Base-by-base conservation (phyloP, 2,113 vertebrate genomes). In the Orthonyx spaldingii region DNA sequence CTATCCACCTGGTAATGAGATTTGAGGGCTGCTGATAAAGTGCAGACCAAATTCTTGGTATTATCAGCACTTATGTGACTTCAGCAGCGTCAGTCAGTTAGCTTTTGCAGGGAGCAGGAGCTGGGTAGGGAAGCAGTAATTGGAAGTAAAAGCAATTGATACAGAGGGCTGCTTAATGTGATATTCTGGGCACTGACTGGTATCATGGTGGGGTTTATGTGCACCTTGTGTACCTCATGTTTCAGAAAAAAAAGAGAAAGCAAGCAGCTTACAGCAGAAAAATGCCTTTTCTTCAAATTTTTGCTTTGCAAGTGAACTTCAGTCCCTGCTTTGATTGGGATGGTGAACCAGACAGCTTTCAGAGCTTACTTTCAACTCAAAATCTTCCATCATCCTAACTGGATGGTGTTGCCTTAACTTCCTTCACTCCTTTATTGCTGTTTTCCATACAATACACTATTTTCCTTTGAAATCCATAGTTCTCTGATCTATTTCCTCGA, bases 1-100 rank as follows among this genome's bases (percentile, higher is more conserved):
- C 94, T 94, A 46, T 85, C 94, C 72, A 95, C 90, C 94, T 95
- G 64, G 92, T 96, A 96, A 96, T 93, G 92, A 96, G 90, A 85
- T 95, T 94, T 92, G 92, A 96, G 69, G 88, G 64, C 68, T 93
- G 68, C 83, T 94, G 94, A 94, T 92, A 88, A 94, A 96, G 79
- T 70, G 60, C 92, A 95, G 79, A 84, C 92, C 82, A 92, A 93
- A 92, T 93, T 93, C 85, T 84, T 93, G 69, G 94, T 90, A 78
- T 93, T 96, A 96, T 75, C 90, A 96, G 78, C 68, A 88, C 76
- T 93, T 93, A 83, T 18, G 68, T 88, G 93, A 90, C 87, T 91
- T 89, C 71, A 83, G 71, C 63, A 83, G 89, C 2, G 0, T 83
- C 3, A 8, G 61, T 76, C 72, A 65, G 75, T 76, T 52, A 91